A percentile compares a stretch with the other conserved stretches of the same genome.
Conservation (phyloP, 2,888 invertebrate genomes). For the Morpho deidamia region DNA sequence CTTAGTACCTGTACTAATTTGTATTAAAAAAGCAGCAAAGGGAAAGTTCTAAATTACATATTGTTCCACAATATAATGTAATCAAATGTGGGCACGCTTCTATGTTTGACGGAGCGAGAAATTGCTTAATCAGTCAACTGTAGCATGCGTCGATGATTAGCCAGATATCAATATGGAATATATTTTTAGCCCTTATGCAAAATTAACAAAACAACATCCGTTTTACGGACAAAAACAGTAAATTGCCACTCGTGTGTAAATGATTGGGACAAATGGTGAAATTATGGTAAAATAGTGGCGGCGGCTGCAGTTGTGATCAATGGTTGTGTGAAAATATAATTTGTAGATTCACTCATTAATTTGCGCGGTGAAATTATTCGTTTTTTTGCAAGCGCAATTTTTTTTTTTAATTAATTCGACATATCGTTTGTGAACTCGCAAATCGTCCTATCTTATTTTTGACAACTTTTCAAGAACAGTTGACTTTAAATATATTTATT, state of each 20-base stretch:
- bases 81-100: constrained; percentile 61
- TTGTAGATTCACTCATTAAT: constrained; percentile 8
- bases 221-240: constrained; percentile 20
- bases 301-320: constrained; percentile 9
- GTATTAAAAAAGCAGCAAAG: constrained; percentile 19
- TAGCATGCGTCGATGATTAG: constrained; percentile 62
- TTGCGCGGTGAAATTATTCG: neutral
- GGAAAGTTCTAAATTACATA: constrained; percentile 68
- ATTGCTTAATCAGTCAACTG: constrained; percentile 74
- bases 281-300: constrained; percentile 13
- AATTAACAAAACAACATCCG: constrained; percentile 25
- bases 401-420: too few relatives aligned
- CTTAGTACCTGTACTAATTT: constrained; percentile 5
- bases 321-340: constrained; percentile 8
- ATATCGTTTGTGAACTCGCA: too few relatives aligned
- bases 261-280: constrained; percentile 15
- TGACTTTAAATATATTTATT: too few relatives aligned
- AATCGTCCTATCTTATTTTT: too few relatives aligned
- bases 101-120: constrained; percentile 58
- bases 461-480: too few relatives aligned
- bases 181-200: constrained; percentile 37
- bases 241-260: constrained; percentile 15
- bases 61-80: constrained; percentile 63
- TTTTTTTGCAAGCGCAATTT: neutral
- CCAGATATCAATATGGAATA: constrained; percentile 58